A percentile compares a stretch with the other conserved stretches of the same genome.
These are phyloP conservation scores for Andrena chrysosceles DNA, from an alignment of 2,888 invertebrate genomes.

Conservation along the genomic window DNA sequence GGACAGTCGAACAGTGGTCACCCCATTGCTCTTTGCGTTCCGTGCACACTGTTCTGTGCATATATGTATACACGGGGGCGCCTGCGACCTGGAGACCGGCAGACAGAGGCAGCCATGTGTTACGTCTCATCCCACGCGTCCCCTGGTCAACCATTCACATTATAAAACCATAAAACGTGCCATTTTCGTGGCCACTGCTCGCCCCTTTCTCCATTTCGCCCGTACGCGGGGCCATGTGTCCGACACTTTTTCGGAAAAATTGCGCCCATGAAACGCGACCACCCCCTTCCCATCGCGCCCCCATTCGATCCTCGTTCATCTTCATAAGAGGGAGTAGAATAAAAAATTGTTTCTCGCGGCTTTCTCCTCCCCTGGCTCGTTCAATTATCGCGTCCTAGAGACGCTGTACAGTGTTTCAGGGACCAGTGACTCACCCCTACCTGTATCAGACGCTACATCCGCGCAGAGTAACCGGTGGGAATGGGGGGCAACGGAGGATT, in stretches of 20 bases:
- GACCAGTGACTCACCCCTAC: conserved; percentile 26
- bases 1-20: conserved; percentile 72
- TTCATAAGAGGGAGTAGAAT: conserved; percentile 58
- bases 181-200: conserved; percentile 69
- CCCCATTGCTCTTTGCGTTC: conserved; percentile 56
- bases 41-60: conserved; percentile 17
- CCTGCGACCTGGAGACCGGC: conserved; percentile 59
- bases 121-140: conserved; percentile 67
- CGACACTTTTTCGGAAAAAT: conserved; percentile 71
- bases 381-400: conserved; percentile 40
- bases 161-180: conserved; percentile 83
- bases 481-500: conserved; percentile 34
- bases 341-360: conserved; percentile 58
- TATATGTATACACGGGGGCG: conserved; percentile 6
- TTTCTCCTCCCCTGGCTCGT: conserved; percentile 26
- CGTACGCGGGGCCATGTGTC: conserved; percentile 69
- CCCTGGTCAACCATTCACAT: conserved; percentile 80
- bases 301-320: conserved; percentile 67
- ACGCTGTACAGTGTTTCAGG: conserved; percentile 1
- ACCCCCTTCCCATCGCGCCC: conserved; percentile 45
- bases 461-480: conserved; percentile 16
- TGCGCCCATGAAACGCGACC: conserved; percentile 48
- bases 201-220: conserved; percentile 39
- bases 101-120: conserved; percentile 76
- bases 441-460: conserved; percentile 16